Base-by-base conservation (phyloP, 2,797 vertebrate genomes). In the Enteromius thamalakanensis region DNA sequence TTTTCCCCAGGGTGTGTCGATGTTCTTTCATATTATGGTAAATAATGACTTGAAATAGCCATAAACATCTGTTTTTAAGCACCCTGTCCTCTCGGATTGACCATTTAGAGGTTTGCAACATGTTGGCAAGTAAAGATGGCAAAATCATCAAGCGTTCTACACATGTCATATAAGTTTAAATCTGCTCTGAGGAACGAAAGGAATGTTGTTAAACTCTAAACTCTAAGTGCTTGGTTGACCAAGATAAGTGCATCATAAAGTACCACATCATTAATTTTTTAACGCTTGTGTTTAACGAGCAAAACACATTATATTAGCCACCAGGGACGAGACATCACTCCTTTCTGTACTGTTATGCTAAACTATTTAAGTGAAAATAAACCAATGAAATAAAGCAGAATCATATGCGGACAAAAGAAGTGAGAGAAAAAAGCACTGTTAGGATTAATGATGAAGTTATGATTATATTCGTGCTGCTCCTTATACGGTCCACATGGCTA, bases 271-370 rank as follows among this genome's bases (percentile, higher is more conserved):
- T 83, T 37, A 32, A 72, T 84, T 82, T 64, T 70, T 82, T 45
- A 42, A 75, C 42, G 47, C 32, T 68, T 55, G 60, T 55, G 81
- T 76, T 84, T 55, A 76, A 72, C 15, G 45, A 49, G 62, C 62
- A 85, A 85, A 83, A 85, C 81, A 88, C 62, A 76, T 87, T 87
- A 82, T 78, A 86, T 80, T 81, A 84, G 21, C 65, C 53, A 53
- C 69, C 49, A 26, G 17, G 75, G 78, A 74, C 0, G 77, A 81
- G 51, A 60, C 55, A 86, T 79, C 60, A 64, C 51, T 79, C 62
- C 72, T 62, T 75, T 51, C 80, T 71, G 60, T 83, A 60, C 55
- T 80, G 81, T 83, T 79, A 83, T 86, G 70, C 51, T 83, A 26
- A 79, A 26, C 11, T 40, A 32, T 75, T 70, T 40, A 32, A 68